A percentile compares a stretch with the other conserved stretches of the same genome.
These are phyloP conservation scores for Globia sparganii DNA, from an alignment of 2,888 invertebrate species.

Conservation along the genomic window DNA sequence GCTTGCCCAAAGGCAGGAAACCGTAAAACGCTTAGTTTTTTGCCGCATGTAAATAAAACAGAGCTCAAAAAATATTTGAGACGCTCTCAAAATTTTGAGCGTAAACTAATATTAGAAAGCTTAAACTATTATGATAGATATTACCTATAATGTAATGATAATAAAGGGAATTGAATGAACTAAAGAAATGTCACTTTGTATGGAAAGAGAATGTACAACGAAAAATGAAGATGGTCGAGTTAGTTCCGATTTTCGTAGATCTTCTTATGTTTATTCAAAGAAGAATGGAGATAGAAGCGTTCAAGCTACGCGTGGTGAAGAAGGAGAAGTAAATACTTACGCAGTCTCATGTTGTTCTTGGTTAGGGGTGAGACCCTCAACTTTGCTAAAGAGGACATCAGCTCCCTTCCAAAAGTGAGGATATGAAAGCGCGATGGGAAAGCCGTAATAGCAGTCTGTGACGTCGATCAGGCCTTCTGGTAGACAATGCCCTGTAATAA, in stretches of 20 bases:
- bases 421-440: slow-evolving; percentile 96
- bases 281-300: not conserved
- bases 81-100: no score
- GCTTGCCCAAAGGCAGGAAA: no score
- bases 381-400: slow-evolving; percentile 90
- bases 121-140: no score
- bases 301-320: not conserved
- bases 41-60: no score
- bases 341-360: slow-evolving; percentile 87
- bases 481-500: slow-evolving; percentile 91
- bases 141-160: no score
- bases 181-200: no score
- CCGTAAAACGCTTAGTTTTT: no score
- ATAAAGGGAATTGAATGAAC: no score
- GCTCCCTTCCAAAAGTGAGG: slow-evolving; percentile 96
- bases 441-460: slow-evolving; percentile 96
- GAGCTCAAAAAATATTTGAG: no score
- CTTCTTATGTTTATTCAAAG: not conserved
- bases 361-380: slow-evolving; percentile 93
- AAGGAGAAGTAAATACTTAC: slow-evolving; percentile 68
- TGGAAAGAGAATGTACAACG: no score
- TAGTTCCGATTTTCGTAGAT: not conserved
- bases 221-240: not conserved
- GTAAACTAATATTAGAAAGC: no score
- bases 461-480: slow-evolving; percentile 95